Evolutionary conservation across 2,888 invertebrate species (phyloP), one percentile per base, ranked within the genome.

Genomic region (Diaperis boleti): DNA sequence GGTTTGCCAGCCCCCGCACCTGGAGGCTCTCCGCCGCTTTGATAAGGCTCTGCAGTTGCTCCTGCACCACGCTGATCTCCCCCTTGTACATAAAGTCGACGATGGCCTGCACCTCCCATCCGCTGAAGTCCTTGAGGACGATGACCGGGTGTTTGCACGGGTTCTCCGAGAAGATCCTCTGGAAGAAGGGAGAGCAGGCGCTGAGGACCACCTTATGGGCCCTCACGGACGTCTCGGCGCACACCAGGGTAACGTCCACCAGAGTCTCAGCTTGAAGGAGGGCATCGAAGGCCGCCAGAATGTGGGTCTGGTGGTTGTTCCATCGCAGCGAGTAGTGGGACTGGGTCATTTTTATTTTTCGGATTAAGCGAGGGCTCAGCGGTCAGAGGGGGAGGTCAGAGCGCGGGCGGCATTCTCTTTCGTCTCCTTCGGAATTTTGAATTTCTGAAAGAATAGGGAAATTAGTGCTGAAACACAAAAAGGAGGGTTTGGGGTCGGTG

Each of bases 41-140:
- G 75, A 95, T 92, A 71, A 96, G 86, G 7, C 89, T 90, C 59
- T 91, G 89, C 17, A 95, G 84, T 67, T 94, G 92, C 77, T 94
- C 93, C 75, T 94, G 92, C 4, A 90, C 89, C 50, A 95, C 94
- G 70, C 92, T 92, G 72, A 95, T 94, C 83, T 95, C 94, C 31
- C 95, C 95, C 71, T 92, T 91, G 83, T 96, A 96, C 94, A 95
- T 95, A 78, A 95, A 96, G 82, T 94, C 93, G 65, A 95, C 91
- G 64, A 95, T 91, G 26, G 94, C 92, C 75, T 93, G 92, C 66
- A 96, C 90, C 76, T 95, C 94, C 89, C 93, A 92, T 70, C 91
- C 92, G 75, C 89, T 88, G 80, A 94, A 92, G 84, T 95, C 95
- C 81, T 95, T 95, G 65, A 96, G 83, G 71, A 95, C 94, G 78